Conservation (phyloP, 2,888 invertebrate genomes). For the Chorisops tibialis region DNA sequence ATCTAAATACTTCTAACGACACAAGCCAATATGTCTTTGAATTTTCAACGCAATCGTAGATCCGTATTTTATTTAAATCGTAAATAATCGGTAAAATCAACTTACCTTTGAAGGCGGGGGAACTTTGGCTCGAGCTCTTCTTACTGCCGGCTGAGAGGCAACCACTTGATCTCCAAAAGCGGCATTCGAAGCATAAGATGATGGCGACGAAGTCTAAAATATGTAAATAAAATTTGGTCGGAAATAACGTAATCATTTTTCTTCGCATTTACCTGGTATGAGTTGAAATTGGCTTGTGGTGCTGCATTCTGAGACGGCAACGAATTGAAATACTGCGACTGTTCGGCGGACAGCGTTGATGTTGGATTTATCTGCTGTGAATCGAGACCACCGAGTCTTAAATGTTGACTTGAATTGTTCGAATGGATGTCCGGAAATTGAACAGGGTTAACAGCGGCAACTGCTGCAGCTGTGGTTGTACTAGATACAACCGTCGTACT, state of each 20-base stretch:
- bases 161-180: slow-evolving; percentile 45
- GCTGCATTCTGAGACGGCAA: slow-evolving; percentile 46
- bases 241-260: no score
- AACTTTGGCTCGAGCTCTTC: slow-evolving; percentile 65
- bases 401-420: slow-evolving; percentile 44
- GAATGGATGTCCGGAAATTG: slow-evolving; percentile 48
- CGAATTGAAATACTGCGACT: slow-evolving; percentile 62
- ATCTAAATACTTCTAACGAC: no score
- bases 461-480: slow-evolving; percentile 42
- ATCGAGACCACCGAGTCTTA: slow-evolving; percentile 36
- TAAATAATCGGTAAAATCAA: no score
- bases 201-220: slow-evolving; percentile 43
- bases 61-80: no score
- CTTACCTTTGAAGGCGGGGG: slow-evolving; percentile 82
- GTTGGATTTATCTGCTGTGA: slow-evolving; percentile 55
- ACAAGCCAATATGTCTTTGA: no score
- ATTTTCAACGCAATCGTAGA: no score
- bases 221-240: no score
- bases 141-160: slow-evolving; percentile 48
- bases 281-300: slow-evolving; percentile 30
- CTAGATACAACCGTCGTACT: slow-evolving; percentile 42
- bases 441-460: slow-evolving; percentile 38
- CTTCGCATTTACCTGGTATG: slow-evolving; percentile 29
- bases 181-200: slow-evolving; percentile 44
- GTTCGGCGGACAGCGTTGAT: slow-evolving; percentile 60